These are phyloP conservation scores for Heteromyza rotundicornis DNA, from an alignment of 2,888 invertebrate species.

Conservation along the genomic window DNA sequence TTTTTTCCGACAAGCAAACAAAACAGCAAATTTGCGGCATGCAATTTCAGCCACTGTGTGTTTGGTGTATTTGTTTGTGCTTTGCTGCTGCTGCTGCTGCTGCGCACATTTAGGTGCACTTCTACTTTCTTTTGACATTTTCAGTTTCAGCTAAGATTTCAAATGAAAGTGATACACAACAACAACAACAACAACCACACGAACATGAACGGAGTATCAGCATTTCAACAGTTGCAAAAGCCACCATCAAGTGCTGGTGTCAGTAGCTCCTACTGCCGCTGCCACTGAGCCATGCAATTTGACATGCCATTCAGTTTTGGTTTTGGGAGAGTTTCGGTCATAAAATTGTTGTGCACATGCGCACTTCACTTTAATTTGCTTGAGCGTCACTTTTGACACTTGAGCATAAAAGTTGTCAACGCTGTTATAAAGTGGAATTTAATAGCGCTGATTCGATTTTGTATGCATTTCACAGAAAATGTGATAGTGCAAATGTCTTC, in stretches of 20 bases:
- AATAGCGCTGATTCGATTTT: no score
- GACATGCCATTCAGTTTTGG: neutral
- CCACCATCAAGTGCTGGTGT: neutral
- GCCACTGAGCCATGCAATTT: slow-evolving; percentile 9
- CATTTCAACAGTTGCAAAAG: no score
- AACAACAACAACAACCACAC: slow-evolving; percentile 23
- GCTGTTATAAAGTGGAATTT: no score
- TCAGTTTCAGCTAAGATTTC: slow-evolving; percentile 29
- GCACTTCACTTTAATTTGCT: neutral
- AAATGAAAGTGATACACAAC: slow-evolving; percentile 41
- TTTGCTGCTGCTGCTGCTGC: no score
- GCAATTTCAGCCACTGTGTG: no score
- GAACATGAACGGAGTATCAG: no score
- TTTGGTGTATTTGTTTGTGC: no score
- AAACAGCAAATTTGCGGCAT: slow-evolving; percentile 13
- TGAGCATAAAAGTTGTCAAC: no score
- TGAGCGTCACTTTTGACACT: neutral
- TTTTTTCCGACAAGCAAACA: slow-evolving; percentile 49
- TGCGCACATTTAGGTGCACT: slow-evolving; percentile 30
- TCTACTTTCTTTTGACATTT: slow-evolving; percentile 50
- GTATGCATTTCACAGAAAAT: no score
- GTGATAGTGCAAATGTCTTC: no score
- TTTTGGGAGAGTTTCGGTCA: neutral
- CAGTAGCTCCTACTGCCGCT: slow-evolving; percentile 7
- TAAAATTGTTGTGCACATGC: neutral